Evolutionary conservation across 1,140 invertebrate genomes (phyloP).

Genomic region (Danaus plexippus): DNA sequence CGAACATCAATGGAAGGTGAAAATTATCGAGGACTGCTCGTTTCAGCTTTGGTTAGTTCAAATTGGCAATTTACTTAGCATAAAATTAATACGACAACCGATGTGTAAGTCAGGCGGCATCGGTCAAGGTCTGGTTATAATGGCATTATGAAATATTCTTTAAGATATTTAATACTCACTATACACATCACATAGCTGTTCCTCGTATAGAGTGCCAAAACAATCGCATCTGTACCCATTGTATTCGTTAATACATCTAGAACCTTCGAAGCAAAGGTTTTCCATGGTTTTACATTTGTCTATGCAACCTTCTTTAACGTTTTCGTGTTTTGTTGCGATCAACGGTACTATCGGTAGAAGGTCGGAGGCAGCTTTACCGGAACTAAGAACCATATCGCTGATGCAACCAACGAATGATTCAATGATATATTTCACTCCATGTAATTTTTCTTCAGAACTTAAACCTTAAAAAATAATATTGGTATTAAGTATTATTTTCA

Average conservation of each 20-base stretch:
- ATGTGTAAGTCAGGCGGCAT: too few species aligned
- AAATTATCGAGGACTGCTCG: too few species aligned
- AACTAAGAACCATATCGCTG: slow-evolving; percentile 85
- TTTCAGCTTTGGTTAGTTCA: too few species aligned
- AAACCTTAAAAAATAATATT: slow-evolving; percentile 74
- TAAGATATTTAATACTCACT: slow-evolving; percentile 75
- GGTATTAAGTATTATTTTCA: too few species aligned
- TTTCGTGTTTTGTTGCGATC: slow-evolving; percentile 87
- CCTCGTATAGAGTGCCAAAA: slow-evolving; percentile 92
- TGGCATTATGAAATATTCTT: background rate
- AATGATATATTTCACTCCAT: slow-evolving; percentile 91
- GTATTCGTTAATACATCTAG: slow-evolving; percentile 91
- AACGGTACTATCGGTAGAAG: slow-evolving; percentile 83
- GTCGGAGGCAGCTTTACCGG: slow-evolving; percentile 86
- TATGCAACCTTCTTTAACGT: slow-evolving; percentile 87
- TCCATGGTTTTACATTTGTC: slow-evolving; percentile 84
- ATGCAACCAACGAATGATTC: slow-evolving; percentile 94
- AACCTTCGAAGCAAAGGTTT: slow-evolving; percentile 88
- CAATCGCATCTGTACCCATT: slow-evolving; percentile 89
- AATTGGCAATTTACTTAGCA: too few species aligned
- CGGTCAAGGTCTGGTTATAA: background rate
- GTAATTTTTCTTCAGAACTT: slow-evolving; percentile 86
- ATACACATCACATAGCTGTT: slow-evolving; percentile 90
- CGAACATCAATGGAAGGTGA: too few species aligned
- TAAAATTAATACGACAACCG: too few species aligned